Conservation (phyloP, 2,888 invertebrate species). For the Drosophila phalerata region DNA sequence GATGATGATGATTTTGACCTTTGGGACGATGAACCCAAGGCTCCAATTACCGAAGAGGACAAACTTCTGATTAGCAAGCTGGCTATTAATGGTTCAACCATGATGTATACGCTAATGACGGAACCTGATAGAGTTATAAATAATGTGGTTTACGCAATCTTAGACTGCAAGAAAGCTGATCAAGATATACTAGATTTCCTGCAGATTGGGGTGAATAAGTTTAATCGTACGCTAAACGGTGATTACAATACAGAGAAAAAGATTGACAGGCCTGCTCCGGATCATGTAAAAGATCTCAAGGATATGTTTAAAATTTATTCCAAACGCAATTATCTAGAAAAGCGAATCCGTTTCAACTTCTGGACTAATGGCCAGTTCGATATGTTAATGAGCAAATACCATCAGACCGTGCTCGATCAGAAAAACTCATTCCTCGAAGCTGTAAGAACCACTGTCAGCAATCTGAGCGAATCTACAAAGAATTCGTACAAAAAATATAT, state of each 20-base stretch:
- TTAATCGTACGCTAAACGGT: background rate
- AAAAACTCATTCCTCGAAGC: background rate
- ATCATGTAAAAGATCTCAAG: background rate
- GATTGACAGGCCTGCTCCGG: background rate
- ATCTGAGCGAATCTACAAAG: background rate
- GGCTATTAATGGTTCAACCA: background rate
- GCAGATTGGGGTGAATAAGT: background rate
- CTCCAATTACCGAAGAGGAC: background rate
- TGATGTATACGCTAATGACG: background rate
- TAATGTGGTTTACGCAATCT: background rate
- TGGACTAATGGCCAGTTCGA: background rate
- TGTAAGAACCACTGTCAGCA: background rate
- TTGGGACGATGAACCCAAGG: background rate
- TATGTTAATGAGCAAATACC: background rate
- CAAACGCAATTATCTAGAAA: background rate
- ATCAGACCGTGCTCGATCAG: background rate
- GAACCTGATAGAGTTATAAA: background rate
- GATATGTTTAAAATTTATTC: background rate
- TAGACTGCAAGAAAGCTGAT: constrained; percentile 5
- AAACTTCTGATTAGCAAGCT: background rate
- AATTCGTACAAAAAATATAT: background rate
- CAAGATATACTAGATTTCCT: background rate
- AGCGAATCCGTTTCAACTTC: background rate
- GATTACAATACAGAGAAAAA: background rate
- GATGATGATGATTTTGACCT: no score